Evolutionary conservation across 2,797 vertebrate species (phyloP).

Genomic region (Cryptoblepharus egeriae): DNA sequence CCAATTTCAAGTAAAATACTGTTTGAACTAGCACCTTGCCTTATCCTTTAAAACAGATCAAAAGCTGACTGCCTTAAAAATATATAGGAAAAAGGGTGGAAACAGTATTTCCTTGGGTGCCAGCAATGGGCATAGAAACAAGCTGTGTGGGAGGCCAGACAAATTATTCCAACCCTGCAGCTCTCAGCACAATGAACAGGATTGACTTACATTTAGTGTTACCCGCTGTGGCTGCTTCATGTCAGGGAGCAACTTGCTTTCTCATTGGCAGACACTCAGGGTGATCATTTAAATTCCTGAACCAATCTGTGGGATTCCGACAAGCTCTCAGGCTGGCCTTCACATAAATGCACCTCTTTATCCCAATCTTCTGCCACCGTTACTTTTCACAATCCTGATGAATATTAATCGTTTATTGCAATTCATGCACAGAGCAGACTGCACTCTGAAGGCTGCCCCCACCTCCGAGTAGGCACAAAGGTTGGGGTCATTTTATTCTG

Average conservation of each 20-base stretch:
- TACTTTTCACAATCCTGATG: not conserved
- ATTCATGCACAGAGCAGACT: not conserved
- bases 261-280: not conserved
- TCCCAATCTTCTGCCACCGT: not conserved
- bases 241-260: not conserved
- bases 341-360: not conserved
- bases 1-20: not conserved
- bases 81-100: too few species aligned
- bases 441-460: not conserved
- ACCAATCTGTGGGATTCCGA: not conserved
- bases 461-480: not conserved
- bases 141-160: not conserved
- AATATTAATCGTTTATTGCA: conserved; percentile 1
- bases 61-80: not conserved
- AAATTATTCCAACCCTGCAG: not conserved
- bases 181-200: not conserved
- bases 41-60: not conserved
- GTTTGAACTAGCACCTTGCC: not conserved
- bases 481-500: not conserved
- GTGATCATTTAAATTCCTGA: not conserved
- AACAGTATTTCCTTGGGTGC: not conserved
- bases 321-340: not conserved
- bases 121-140: not conserved
- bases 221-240: not conserved
- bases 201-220: conserved; percentile 2